Percentiles rank a stretch among this genome's conserved stretches.
phyloP scores from a whole-genome alignment of 2,888 invertebrate genomes.

The Metalampra italica region DNA sequence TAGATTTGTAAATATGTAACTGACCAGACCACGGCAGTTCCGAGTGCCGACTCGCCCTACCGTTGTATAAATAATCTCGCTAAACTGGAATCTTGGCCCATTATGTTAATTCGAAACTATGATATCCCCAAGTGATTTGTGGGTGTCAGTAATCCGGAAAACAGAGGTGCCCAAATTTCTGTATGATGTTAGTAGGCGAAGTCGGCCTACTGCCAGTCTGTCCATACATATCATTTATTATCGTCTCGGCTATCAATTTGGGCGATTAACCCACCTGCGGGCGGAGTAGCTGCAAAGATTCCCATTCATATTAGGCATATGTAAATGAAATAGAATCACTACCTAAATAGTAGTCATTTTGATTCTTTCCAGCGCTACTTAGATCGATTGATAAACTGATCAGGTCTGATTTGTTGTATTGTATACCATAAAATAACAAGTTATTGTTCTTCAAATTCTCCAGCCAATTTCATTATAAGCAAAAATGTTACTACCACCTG shows the following conservation, averaged over 20 bases:
- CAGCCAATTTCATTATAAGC: too few species aligned
- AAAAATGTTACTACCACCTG: too few species aligned
- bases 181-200: slow-evolving; percentile 34
- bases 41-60: slow-evolving; percentile 15
- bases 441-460: too few species aligned
- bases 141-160: slow-evolving; percentile 47
- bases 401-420: too few species aligned
- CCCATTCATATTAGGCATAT: slow-evolving; percentile 34
- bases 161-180: slow-evolving; percentile 39
- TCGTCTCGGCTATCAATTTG: slow-evolving; percentile 34
- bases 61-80: slow-evolving; percentile 40
- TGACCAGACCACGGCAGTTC: background rate
- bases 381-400: background rate
- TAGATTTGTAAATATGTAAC: background rate
- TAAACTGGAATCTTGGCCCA: slow-evolving; percentile 43
- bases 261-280: slow-evolving; percentile 34
- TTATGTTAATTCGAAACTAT: slow-evolving; percentile 56
- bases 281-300: slow-evolving; percentile 39
- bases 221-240: slow-evolving; percentile 37
- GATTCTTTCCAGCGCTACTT: slow-evolving; percentile 25
- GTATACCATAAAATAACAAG: too few species aligned
- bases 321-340: slow-evolving; percentile 21
- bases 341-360: slow-evolving; percentile 20
- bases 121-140: slow-evolving; percentile 45
- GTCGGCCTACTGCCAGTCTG: slow-evolving; percentile 41